A percentile compares a stretch with the other conserved stretches of the same genome.
phyloP scores from a whole-genome alignment of 1,140 invertebrate genomes.

The Bombus cullumanus region DNA sequence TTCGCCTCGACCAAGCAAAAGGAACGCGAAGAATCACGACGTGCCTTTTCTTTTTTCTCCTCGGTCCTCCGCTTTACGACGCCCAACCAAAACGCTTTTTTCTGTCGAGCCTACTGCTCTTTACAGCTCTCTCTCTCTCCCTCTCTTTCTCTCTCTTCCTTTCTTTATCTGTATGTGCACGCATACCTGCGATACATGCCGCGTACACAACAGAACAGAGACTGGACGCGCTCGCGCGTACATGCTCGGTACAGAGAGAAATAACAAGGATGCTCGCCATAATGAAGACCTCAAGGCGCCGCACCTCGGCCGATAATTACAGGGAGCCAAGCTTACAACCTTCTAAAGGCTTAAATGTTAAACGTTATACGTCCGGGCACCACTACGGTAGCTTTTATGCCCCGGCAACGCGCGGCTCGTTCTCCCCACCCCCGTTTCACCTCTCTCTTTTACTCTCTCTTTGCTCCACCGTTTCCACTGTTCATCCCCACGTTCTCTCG shows the following conservation, averaged over 20 bases:
- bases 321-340: constrained; percentile 83
- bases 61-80: not conserved
- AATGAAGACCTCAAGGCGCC: constrained; percentile 84
- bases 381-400: constrained; percentile 81
- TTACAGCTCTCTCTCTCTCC: not conserved
- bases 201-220: constrained; percentile 3
- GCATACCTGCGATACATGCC: not conserved
- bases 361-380: constrained; percentile 80
- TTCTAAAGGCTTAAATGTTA: constrained; percentile 84
- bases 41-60: constrained; percentile 21
- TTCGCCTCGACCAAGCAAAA: not conserved
- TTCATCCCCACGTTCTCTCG: constrained; percentile 10
- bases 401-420: constrained; percentile 54
- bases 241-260: constrained; percentile 77
- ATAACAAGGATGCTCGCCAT: constrained; percentile 81
- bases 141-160: not conserved
- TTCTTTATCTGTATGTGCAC: not conserved
- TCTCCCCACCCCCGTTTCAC: constrained; percentile 23
- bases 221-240: constrained; percentile 15
- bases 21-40: not conserved
- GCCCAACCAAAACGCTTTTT: constrained; percentile 57
- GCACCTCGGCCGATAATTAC: constrained; percentile 83
- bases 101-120: constrained; percentile 41
- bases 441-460: constrained; percentile 20
- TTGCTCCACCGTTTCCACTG: constrained; percentile 7